These are phyloP conservation scores for Chaetodon auriga DNA, from an alignment of 2,113 vertebrate species.

Conservation along the genomic window DNA sequence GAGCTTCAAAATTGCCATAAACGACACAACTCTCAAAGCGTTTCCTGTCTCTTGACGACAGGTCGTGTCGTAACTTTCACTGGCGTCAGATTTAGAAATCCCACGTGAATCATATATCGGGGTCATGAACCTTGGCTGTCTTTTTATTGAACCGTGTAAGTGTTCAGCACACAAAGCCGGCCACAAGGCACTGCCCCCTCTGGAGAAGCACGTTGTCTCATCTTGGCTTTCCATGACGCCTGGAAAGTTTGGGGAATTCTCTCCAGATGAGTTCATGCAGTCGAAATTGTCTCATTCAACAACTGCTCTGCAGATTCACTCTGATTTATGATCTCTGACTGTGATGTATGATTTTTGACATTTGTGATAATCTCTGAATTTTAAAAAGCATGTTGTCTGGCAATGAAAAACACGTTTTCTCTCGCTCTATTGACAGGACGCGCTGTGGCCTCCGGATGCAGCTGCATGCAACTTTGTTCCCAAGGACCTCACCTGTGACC, in stretches of 20 bases:
- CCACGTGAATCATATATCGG: constrained; percentile 55
- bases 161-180: constrained; percentile 72
- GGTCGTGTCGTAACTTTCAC: constrained; percentile 10
- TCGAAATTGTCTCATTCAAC: not conserved
- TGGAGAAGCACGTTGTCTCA: constrained; percentile 24
- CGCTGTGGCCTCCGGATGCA: constrained; percentile 36
- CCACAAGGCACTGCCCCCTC: constrained; percentile 77
- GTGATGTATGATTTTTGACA: not conserved
- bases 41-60: not conserved
- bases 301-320: constrained; percentile 10
- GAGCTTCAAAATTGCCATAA: not conserved
- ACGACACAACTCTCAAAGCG: not conserved
- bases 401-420: not conserved
- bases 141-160: constrained; percentile 68
- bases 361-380: not conserved
- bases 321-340: not conserved
- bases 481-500: constrained; percentile 97
- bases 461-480: constrained; percentile 87
- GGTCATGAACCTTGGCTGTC: constrained; percentile 78
- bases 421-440: not conserved
- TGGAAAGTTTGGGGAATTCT: constrained; percentile 37
- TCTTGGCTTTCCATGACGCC: constrained; percentile 31
- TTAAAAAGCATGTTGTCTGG: not conserved
- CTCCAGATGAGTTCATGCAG: constrained; percentile 19
- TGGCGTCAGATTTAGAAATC: constrained; percentile 20